Evolutionary conservation across 2,113 vertebrate genomes (phyloP).

Genomic region (Serinus canaria): DNA sequence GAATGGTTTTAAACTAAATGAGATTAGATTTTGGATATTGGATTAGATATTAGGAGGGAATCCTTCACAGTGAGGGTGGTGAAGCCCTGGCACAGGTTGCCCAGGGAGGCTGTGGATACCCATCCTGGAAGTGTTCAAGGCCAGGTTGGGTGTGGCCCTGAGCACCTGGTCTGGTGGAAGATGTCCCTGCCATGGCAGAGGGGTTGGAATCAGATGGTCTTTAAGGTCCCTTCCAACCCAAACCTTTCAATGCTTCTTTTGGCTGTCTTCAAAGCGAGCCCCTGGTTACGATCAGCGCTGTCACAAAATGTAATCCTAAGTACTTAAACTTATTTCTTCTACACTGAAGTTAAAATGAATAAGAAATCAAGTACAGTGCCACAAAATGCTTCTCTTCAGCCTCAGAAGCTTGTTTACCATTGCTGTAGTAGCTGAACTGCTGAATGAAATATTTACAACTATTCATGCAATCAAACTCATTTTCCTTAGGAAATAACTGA

Average conservation of each 20-base stretch:
- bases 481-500: conserved; percentile 63
- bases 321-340: not conserved
- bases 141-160: not conserved
- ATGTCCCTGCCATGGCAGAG: not conserved
- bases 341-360: not conserved
- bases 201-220: not conserved
- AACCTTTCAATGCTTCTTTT: not conserved
- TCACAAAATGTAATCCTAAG: not conserved
- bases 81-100: not conserved
- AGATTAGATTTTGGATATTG: not conserved
- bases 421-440: conserved; percentile 7
- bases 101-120: not conserved
- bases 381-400: not conserved
- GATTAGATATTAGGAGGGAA: not conserved
- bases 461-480: conserved; percentile 63
- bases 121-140: not conserved
- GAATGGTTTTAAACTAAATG: not conserved
- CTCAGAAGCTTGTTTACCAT: conserved; percentile 44
- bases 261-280: not conserved
- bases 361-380: conserved; percentile 15
- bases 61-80: not conserved
- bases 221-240: not conserved
- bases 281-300: not conserved
- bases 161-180: not conserved
- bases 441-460: conserved; percentile 61